Base-by-base conservation (phyloP, 2,797 vertebrate species). In the Peromyscus melanophrys region DNA sequence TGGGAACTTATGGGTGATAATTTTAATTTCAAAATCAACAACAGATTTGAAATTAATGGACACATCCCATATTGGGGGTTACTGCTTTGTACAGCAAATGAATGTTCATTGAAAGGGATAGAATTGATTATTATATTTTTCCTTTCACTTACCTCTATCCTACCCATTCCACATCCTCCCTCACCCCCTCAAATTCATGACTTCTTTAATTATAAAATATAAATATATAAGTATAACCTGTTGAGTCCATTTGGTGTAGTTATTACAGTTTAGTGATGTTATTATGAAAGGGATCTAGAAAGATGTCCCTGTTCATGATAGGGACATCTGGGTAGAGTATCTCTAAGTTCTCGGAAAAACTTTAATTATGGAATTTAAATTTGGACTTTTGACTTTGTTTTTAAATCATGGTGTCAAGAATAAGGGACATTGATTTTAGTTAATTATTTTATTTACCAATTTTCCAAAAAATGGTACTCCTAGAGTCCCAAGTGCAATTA, bases 1-100 rank as follows among this genome's bases (percentile, higher is more conserved):
- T 89, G 37, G 57, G 49, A 31, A 52, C 69, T 82, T 65, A 5
- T 76, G 10, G 69, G 16, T 67, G 52, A 43, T 49, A 34, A 76
- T 82, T 96, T 90, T 52, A 90, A 46, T 92, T 92, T 82, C 10
- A 63, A n/a, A 73, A 67, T 78, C 1, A 94, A 27, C 57, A 71
- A 46, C 4, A 67, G 37, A 75, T 92, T 90, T 96, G 12, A 31
- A 40, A 25, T 12, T 27, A 95, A 67, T 40, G 27, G 4, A 59
- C 43, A 7, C 37, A 21, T 63, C 55, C 34, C 27, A 14, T 73
- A 40, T 73, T 73, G 40, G 16, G 29, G 43, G 46, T 6, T 67
- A 55, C 16, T 67, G 16, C 17, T 40, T 61, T 90, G 9, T 69
- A 43, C 17, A 61, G 5, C 75, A 93, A 91, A 55, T 73, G 86